Base-by-base conservation (phyloP, 2,797 vertebrate species). In the Danio aesculapii region DNA sequence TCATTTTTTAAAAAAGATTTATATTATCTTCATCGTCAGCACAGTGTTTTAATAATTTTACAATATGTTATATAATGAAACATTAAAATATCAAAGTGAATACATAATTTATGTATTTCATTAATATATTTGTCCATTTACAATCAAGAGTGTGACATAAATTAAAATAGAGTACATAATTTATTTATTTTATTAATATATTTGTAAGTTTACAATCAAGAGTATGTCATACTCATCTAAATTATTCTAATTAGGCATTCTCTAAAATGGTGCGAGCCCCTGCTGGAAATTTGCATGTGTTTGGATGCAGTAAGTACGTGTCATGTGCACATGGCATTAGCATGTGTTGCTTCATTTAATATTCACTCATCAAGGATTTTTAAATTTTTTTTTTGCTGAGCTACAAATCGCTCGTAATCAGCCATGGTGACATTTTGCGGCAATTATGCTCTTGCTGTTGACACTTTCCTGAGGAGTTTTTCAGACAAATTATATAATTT, bases 371-470 rank as follows among this genome's bases (percentile, higher is more conserved):
- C 90, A 92, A 86, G 71, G 19, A 75, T 55, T 57, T 62, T 84
- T 68, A 81, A n/a, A n/a, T n/a, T n/a, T 86, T 30, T 12, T 14
- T 91, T 83, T 62, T 87, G 83, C 88, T 88, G 86, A 88, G 58
- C 89, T 91, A 91, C 90, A 92, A 91, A 92, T 93, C 86, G 88
- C 87, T 91, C 79, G 71, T 93, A 93, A 94, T 94, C 92, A 94
- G 90, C 90, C 90, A 84, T 68, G 88, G 84, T 93, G 92, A 92
- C 93, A 93, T 94, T 94, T 93, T 83, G 84, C 76, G 84, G 87
- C 90, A 93, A 91, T 94, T 93, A 93, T 81, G 84, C 84, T 88
- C 70, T 88, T 88, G 88, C 90, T 87, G 86, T 90, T 87, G 77
- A 75, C 10, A 7, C 88, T 90, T 90, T 83, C 84, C 79, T 46